Percentiles rank a stretch among this genome's conserved stretches.
Evolutionary conservation across 2,888 invertebrate species (phyloP).

Genomic region (Agriopis aurantiaria): DNA sequence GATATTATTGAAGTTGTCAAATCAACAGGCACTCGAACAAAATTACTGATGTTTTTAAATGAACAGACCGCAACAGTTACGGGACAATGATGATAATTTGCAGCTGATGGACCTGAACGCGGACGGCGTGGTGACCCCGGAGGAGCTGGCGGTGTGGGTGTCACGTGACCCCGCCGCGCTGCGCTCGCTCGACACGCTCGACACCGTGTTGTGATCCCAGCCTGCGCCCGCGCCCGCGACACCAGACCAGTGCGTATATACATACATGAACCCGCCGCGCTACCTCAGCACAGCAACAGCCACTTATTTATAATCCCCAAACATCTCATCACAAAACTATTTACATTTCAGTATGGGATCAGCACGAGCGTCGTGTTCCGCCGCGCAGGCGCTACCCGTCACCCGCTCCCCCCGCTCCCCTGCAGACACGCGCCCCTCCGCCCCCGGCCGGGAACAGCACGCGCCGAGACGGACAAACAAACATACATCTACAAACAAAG

Average conservation of each 20-base stretch:
- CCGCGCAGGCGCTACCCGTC: constrained; percentile 48
- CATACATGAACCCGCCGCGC: background rate
- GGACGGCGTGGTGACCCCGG: constrained; percentile 93
- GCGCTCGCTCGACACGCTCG: constrained; percentile 89
- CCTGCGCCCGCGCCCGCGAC: constrained; percentile 51
- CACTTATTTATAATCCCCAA: background rate
- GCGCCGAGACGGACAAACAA: background rate
- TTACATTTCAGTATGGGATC: constrained; percentile 44
- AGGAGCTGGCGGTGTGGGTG: constrained; percentile 93
- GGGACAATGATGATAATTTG: constrained; percentile 39
- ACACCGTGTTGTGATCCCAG: constrained; percentile 90
- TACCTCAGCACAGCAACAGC: too few species aligned
- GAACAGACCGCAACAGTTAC: too few species aligned
- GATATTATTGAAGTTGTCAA: too few species aligned
- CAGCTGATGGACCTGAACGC: constrained; percentile 93
- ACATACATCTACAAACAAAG: background rate
- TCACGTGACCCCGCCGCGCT: constrained; percentile 90
- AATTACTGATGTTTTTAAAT: too few species aligned
- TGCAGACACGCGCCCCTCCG: background rate
- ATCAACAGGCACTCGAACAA: too few species aligned
- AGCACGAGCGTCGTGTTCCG: constrained; percentile 56
- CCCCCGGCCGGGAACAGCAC: background rate
- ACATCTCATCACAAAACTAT: background rate
- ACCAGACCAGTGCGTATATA: constrained; percentile 17
- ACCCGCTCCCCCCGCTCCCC: constrained; percentile 31